Evolutionary conservation across 2,113 vertebrate species (phyloP).

Genomic region (Rissa tridactyla): DNA sequence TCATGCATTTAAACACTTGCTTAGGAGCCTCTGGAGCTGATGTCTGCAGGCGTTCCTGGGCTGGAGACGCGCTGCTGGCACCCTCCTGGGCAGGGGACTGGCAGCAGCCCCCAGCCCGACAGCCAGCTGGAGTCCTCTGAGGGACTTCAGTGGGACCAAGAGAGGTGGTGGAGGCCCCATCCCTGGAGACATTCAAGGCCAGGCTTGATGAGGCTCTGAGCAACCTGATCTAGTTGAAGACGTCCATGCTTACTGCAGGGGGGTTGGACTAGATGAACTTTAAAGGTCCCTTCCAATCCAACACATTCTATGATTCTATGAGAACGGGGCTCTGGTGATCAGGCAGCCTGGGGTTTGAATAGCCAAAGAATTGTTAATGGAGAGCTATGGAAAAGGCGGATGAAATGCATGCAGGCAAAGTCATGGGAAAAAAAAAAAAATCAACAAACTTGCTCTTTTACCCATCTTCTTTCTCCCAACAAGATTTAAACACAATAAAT

Average conservation of each 20-base stretch:
- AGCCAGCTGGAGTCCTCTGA: accelerated
- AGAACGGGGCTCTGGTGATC: background rate
- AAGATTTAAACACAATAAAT: background rate
- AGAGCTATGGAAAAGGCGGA: background rate
- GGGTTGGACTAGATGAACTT: too few species aligned
- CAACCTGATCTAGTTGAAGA: too few species aligned
- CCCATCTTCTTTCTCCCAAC: background rate
- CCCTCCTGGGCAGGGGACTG: background rate
- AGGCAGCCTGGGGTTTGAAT: background rate
- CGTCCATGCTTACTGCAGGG: too few species aligned
- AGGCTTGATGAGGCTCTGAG: too few species aligned
- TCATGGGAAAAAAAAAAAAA: background rate
- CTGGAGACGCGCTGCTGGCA: background rate
- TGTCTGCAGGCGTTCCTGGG: background rate
- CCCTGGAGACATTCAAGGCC: too few species aligned
- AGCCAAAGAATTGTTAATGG: background rate
- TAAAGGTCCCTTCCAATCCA: too few species aligned
- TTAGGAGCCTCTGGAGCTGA: background rate
- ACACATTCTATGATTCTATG: too few species aligned
- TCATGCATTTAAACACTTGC: background rate
- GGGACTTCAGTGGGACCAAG: background rate
- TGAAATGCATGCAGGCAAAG: background rate
- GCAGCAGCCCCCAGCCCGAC: background rate
- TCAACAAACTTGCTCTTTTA: background rate
- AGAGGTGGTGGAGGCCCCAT: too few species aligned